phyloP scores from a whole-genome alignment of 2,113 vertebrate species.

The Epinephelus cyanopodus region DNA sequence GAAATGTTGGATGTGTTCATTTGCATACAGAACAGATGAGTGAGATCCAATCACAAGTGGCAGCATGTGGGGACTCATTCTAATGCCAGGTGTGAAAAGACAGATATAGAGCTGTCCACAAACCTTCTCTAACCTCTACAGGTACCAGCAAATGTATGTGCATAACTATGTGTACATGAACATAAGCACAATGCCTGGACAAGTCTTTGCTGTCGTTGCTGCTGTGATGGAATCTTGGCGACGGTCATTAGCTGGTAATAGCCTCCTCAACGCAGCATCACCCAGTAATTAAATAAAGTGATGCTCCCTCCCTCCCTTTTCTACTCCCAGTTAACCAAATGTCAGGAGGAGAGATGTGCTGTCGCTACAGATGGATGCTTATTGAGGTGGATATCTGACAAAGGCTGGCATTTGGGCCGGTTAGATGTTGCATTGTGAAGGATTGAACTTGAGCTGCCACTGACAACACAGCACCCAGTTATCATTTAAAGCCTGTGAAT shows the following conservation, averaged over 20 bases:
- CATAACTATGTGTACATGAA: background rate
- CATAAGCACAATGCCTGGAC: background rate
- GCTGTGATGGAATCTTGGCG: constrained; percentile 20
- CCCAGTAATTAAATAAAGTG: constrained; percentile 51
- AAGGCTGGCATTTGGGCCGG: constrained; percentile 20
- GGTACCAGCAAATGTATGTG: background rate
- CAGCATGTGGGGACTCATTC: too few species aligned
- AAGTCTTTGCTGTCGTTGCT: constrained; percentile 1
- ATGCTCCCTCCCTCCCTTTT: constrained; percentile 4
- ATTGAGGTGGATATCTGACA: background rate
- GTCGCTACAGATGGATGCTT: background rate
- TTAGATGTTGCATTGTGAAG: background rate
- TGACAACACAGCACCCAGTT: background rate
- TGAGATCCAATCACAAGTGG: too few species aligned
- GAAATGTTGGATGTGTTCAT: too few species aligned
- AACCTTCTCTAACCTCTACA: background rate
- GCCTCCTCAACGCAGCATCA: constrained; percentile 41
- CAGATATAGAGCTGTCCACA: background rate
- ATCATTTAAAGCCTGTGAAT: constrained; percentile 1
- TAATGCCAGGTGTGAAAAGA: too few species aligned
- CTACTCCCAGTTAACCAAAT: constrained; percentile 38
- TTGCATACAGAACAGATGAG: too few species aligned
- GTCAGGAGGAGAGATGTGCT: constrained; percentile 15
- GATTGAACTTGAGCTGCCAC: background rate
- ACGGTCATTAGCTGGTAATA: constrained; percentile 48